Base-by-base conservation (phyloP, 2,888 invertebrate genomes). In the Tupiocoris notatus region DNA sequence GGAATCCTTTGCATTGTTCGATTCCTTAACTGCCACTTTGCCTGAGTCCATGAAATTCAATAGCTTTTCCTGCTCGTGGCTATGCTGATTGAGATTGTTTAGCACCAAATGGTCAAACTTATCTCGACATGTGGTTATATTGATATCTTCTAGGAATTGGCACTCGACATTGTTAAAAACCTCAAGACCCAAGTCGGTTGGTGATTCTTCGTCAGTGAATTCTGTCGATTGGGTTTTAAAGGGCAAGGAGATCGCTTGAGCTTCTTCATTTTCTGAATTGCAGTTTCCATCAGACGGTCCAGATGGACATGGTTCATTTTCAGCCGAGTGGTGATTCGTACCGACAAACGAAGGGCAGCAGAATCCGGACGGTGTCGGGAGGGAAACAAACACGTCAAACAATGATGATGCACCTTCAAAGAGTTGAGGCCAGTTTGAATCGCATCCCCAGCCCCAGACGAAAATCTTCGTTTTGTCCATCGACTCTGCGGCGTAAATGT, bases 381-480 rank as follows among this genome's bases (percentile, higher is more conserved):
- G 9, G 21, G 39, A 20, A n/a, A 56, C 54, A n/a, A 67, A 67
- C 9, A 67, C 56, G 16, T 67, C 57, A 16, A 20, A 12, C n/a
- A 67, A 20, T 1, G 56, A 16, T 57, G 67, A 22, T 12, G 67
- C 56, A 2, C n/a, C 56, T 67, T 67, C 67, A 16, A 54, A 54
- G 6, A 22, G 56, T 12, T 57, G 56, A 6, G 67, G 67, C 20
- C 21, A 67, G 39, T 67, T 67, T 16, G 56, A 67, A 7, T 54
- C 56, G 21, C 22, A 67, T n/a, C 67, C 57, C 67, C 67, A 67
- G 3, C 67, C 67, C 67, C 67, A 67, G 1, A 56, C 67, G 21
- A 56, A 67, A 1, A 67, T 57, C 21, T 57, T 67, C 3, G 56
- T n/a, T 6, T 21, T 57, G 6, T 22, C 57, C 56, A 20, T 7